phyloP scores from a whole-genome alignment of 1,140 invertebrate genomes.

The Polyergus mexicanus region DNA sequence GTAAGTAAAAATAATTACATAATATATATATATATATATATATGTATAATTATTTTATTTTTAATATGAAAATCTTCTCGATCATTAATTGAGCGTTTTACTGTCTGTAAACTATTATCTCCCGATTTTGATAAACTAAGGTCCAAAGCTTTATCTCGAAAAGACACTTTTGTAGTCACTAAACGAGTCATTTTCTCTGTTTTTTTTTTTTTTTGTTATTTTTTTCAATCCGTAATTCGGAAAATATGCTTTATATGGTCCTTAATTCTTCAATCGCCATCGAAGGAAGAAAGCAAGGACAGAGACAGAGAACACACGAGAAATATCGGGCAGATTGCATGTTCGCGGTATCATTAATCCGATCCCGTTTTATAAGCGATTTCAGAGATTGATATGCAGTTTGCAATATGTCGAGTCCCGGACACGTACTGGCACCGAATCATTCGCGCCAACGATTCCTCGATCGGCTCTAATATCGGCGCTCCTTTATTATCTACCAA shows the following conservation, averaged over 20 bases:
- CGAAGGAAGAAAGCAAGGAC: not conserved
- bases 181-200: conserved; percentile 4
- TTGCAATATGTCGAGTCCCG: conserved; percentile 62
- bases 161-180: not conserved
- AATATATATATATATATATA: not conserved
- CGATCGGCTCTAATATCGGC: conserved; percentile 23
- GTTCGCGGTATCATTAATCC: conserved; percentile 29
- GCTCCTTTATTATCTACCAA: conserved; percentile 35
- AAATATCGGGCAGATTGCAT: conserved; percentile 25
- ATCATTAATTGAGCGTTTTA: not conserved
- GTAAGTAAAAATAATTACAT: not conserved
- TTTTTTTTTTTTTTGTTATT: not conserved
- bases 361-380: conserved; percentile 25
- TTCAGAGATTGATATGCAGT: conserved; percentile 33
- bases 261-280: not conserved
- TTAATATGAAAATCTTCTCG: conserved; percentile 4
- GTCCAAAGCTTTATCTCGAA: not conserved
- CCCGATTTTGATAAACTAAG: conserved; percentile 2
- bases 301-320: not conserved
- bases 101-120: not conserved
- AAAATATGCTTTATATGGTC: not conserved
- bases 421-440: conserved; percentile 68
- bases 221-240: not conserved
- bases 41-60: not conserved
- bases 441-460: conserved; percentile 61